Conservation (phyloP, 2,797 vertebrate species). For the Zalophus californianus region DNA sequence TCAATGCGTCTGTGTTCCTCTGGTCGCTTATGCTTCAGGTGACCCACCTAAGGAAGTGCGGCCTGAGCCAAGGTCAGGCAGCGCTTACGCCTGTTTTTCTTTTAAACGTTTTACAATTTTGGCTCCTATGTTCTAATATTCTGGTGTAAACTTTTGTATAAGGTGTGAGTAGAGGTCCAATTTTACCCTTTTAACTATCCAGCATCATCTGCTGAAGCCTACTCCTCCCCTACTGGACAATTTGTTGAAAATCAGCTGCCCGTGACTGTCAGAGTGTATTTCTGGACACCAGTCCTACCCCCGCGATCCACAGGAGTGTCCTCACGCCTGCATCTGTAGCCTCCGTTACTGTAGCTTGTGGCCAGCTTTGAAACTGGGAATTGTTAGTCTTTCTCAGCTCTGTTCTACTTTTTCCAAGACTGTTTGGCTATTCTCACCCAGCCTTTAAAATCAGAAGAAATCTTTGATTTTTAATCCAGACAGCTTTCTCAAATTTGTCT, state of each 20-base stretch:
- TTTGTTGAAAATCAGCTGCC: not conserved
- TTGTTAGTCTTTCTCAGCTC: not conserved
- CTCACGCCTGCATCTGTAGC: rapidly evolving
- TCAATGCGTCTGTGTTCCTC: not conserved
- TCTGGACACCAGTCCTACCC: not conserved
- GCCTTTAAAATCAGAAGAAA: not conserved
- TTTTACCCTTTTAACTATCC: not conserved
- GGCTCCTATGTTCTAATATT: not conserved
- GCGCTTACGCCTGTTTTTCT: not conserved
- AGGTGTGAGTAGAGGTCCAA: not conserved
- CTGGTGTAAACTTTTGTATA: not conserved
- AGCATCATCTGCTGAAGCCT: not conserved
- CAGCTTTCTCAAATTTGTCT: not conserved
- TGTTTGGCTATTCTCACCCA: not conserved
- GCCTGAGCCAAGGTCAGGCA: not conserved
- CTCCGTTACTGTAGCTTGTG: rapidly evolving
- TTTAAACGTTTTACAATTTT: not conserved
- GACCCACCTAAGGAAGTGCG: not conserved
- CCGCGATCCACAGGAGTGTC: not conserved
- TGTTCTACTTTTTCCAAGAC: not conserved
- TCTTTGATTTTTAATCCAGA: not conserved
- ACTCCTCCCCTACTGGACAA: not conserved
- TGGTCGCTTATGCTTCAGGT: not conserved
- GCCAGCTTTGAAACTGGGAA: not conserved
- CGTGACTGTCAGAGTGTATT: rapidly evolving